Evolutionary conservation across 2,888 invertebrate genomes (phyloP), one percentile per base, ranked within the genome.

Genomic region (Dione vanillae): DNA sequence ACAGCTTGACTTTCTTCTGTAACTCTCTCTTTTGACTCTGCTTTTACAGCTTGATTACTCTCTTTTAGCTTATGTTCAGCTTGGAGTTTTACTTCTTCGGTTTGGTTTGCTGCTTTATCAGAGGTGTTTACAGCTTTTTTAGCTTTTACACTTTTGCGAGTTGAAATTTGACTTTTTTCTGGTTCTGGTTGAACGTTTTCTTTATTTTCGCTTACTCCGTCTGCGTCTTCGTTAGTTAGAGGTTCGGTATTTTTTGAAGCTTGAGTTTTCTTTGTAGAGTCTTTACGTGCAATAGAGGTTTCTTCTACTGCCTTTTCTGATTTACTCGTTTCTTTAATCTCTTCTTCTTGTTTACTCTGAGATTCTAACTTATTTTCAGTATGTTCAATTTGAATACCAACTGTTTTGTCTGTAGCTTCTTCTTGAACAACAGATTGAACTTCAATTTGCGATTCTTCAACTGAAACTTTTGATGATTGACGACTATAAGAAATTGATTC

Each of bases 1-100:
- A 89, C 91, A 91, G 90, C 80, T 92, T 92, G 92, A 82, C 80
- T 79, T 84, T 78, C 87, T 76, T 74, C 66, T n/a, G 71, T 59
- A 70, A 73, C 73, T 56, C 19, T 69, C 62, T 77, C 70, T 35
- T 64, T 70, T 52, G 65, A 71, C 45, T 67, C 61, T 59, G 61
- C 70, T 14, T 67, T 82, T 82, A 80, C 82, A 69, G 70, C 69
- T 72, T 77, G 74, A 43, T 61, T 41, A 45, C 19, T 70, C n/a
- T 66, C 65, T 47, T 27, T 37, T 54, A 61, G 52, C 59, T 69
- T 54, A 73, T 71, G 69, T 61, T 75, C 67, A 71, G 70, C 16
- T 62, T 65, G 35, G 16, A 43, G 11, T 41, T 16, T 37, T 59
- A 51, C 27, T 40, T 51, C 67, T 52, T 40, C 47, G 56, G 68